These are phyloP conservation scores for Rhopalosiphum nymphaeae DNA, from an alignment of 2,888 invertebrate species.

Conservation along the genomic window DNA sequence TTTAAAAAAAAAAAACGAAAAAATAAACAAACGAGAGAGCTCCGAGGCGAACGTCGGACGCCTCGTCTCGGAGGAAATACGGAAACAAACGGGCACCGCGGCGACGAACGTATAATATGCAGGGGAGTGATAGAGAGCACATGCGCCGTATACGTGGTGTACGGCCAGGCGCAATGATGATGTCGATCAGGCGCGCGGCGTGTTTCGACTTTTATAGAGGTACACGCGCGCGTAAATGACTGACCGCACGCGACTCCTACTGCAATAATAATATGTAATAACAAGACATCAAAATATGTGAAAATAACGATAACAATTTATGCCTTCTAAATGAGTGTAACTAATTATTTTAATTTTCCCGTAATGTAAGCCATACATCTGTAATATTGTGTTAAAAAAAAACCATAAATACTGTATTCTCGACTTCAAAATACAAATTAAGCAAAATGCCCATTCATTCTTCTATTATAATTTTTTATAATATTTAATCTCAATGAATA, in stretches of 20 bases:
- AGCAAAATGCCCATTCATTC: not conserved
- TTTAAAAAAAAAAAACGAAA: not conserved
- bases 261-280: not conserved
- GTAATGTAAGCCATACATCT: not conserved
- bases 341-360: not conserved
- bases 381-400: not conserved
- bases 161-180: slow-evolving; percentile 31
- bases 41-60: slow-evolving; percentile 59
- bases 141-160: slow-evolving; percentile 29
- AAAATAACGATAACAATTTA: not conserved
- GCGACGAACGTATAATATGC: not conserved
- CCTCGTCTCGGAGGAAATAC: slow-evolving; percentile 54
- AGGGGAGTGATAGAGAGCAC: slow-evolving; percentile 33
- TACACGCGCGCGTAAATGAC: not conserved
- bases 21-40: slow-evolving; percentile 37
- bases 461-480: not conserved
- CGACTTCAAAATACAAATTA: not conserved
- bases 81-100: slow-evolving; percentile 43
- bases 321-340: not conserved
- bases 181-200: not conserved
- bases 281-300: not conserved
- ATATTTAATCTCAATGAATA: not conserved
- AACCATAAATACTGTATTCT: not conserved
- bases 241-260: not conserved
- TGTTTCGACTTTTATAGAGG: not conserved